phyloP scores from a whole-genome alignment of 2,888 invertebrate species.

The Horisme vitalbata region DNA sequence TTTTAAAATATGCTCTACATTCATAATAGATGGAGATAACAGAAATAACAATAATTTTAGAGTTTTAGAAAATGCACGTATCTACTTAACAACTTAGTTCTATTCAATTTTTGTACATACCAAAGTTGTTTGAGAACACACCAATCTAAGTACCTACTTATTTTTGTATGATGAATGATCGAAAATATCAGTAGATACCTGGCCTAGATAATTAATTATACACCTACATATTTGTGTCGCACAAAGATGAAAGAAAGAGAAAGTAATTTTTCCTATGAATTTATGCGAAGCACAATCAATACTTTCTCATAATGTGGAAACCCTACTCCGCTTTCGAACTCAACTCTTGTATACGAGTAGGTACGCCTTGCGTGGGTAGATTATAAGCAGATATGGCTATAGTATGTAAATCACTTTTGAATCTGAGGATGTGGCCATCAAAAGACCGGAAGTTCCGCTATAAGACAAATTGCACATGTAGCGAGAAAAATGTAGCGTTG shows the following conservation, averaged over 20 bases:
- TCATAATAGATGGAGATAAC: too few relatives aligned
- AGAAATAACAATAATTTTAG: too few relatives aligned
- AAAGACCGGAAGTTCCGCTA: constrained; percentile 40
- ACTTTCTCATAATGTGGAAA: constrained; percentile 19
- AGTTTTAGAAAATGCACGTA: too few relatives aligned
- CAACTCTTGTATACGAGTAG: not conserved
- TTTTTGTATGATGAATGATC: too few relatives aligned
- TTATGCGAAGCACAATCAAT: constrained; percentile 4
- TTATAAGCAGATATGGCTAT: constrained; percentile 5
- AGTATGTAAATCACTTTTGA: constrained; percentile 17
- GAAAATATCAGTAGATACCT: too few relatives aligned
- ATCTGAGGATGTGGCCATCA: constrained; percentile 12
- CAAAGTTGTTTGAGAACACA: too few relatives aligned
- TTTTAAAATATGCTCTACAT: too few relatives aligned
- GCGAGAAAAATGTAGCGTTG: not conserved
- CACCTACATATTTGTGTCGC: not conserved
- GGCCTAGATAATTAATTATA: too few relatives aligned
- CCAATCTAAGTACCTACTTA: too few relatives aligned
- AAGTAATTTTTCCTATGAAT: constrained; percentile 12
- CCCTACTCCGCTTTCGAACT: constrained; percentile 8
- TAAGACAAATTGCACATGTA: constrained; percentile 6
- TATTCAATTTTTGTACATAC: too few relatives aligned
- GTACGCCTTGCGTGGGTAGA: constrained; percentile 12
- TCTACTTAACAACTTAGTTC: too few relatives aligned
- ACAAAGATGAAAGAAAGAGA: constrained; percentile 2